Conservation (phyloP, 2,797 vertebrate species). For the Sebastes taczanowskii region DNA sequence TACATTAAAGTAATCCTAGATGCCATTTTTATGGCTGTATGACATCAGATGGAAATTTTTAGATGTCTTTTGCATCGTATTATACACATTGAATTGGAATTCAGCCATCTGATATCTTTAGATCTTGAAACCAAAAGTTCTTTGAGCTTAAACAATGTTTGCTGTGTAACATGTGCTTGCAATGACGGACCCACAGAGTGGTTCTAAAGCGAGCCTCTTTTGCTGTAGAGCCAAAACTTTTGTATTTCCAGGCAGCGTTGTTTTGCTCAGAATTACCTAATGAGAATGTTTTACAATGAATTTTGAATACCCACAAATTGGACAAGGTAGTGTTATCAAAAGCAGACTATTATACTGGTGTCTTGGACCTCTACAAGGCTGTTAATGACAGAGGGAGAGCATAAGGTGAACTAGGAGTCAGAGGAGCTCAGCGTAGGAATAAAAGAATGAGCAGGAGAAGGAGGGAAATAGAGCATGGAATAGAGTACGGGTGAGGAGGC, state of each 20-base stretch:
- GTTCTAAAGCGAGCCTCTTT: neutral
- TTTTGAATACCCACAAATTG: conserved; percentile 30
- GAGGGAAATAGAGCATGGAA: conserved; percentile 68
- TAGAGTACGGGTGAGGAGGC: conserved; percentile 61
- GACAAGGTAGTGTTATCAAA: conserved; percentile 44
- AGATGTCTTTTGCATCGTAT: neutral
- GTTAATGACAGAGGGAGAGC: conserved; percentile 55
- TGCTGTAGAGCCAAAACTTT: neutral
- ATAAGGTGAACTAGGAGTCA: conserved; percentile 62
- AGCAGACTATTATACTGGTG: conserved; percentile 38
- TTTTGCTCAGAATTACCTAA: conserved; percentile 1
- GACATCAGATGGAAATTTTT: neutral
- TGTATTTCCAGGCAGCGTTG: neutral
- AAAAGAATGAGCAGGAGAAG: conserved; percentile 63
- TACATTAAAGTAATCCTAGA: neutral
- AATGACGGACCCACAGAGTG: neutral
- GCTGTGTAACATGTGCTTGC: neutral
- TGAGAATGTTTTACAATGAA: conserved; percentile 22
- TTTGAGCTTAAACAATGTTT: neutral
- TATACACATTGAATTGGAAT: neutral
- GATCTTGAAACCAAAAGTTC: neutral
- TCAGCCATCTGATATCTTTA: neutral
- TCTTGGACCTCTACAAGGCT: conserved; percentile 19
- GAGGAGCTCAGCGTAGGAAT: conserved; percentile 53
- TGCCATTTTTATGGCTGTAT: neutral